Conservation (phyloP, 2,113 vertebrate species). For the Prinia subflava region DNA sequence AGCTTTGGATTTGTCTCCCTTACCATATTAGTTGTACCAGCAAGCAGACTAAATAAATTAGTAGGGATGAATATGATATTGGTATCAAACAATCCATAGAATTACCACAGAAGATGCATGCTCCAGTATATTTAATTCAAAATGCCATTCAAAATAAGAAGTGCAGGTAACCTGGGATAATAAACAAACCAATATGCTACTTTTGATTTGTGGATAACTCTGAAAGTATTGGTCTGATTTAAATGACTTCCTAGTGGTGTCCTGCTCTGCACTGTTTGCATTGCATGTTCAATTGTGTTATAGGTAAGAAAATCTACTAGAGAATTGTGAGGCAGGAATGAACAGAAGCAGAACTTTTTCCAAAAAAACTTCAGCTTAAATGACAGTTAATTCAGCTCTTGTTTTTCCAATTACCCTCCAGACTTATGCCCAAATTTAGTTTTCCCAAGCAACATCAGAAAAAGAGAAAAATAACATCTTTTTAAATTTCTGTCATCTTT, state of each 20-base stretch:
- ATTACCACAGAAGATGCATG: neutral
- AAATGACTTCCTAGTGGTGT: neutral
- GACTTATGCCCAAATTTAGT: neutral
- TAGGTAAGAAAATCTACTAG: neutral
- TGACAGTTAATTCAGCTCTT: neutral
- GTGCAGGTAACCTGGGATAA: neutral
- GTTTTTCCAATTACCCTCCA: neutral
- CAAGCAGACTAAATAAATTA: neutral
- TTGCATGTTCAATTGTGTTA: rapidly evolving
- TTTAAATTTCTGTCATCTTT: neutral
- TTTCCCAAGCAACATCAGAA: neutral
- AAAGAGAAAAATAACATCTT: neutral
- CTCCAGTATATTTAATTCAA: neutral
- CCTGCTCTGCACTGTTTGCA: neutral
- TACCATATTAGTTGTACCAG: neutral
- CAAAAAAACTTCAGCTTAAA: neutral
- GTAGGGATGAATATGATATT: neutral
- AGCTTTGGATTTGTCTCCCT: neutral
- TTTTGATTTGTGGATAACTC: neutral
- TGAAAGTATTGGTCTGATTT: neutral
- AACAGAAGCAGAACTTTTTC: neutral
- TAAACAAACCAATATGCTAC: neutral
- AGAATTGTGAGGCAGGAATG: neutral
- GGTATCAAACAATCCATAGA: neutral
- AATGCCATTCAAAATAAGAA: neutral